phyloP scores from a whole-genome alignment of 35 echinoderm and acorn worm genomes.

The Amphiura filiformis region DNA sequence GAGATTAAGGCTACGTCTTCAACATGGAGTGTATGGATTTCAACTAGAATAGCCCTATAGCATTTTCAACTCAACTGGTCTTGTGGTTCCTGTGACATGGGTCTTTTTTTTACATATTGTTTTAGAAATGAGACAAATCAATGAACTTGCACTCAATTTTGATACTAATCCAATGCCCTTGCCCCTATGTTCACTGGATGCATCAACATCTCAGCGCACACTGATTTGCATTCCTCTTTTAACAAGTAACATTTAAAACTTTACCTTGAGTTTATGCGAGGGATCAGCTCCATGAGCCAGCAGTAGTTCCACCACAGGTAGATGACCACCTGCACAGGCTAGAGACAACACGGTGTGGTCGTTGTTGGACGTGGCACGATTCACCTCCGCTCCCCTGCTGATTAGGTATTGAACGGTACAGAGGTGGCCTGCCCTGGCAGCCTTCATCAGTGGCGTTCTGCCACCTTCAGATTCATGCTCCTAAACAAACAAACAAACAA shows the following conservation, averaged over 20 bases:
- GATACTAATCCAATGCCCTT: too few relatives aligned
- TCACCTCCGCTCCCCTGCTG: constrained; percentile 93
- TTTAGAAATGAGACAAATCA: too few relatives aligned
- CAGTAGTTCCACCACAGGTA: constrained; percentile 86
- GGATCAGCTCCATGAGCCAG: constrained; percentile 86
- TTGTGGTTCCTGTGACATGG: too few relatives aligned
- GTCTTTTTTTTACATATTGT: too few relatives aligned
- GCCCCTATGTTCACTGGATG: too few relatives aligned
- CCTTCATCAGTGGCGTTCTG: constrained; percentile 96
- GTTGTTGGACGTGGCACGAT: constrained; percentile 92
- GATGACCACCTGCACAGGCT: constrained; percentile 92
- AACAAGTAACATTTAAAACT: too few relatives aligned
- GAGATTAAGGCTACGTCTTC: too few relatives aligned
- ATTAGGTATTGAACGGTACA: constrained; percentile 98
- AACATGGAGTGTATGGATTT: too few relatives aligned
- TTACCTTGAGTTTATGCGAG: constrained; percentile 97
- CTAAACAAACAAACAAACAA: constrained; percentile 18
- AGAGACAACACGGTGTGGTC: constrained; percentile 96
- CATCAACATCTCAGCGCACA: too few relatives aligned
- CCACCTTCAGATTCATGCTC: constrained; percentile 98
- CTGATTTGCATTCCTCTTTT: too few relatives aligned
- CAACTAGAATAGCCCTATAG: too few relatives aligned
- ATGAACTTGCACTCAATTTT: neutral
- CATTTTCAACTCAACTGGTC: too few relatives aligned
- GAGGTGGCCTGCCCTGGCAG: constrained; percentile 87